Conservation (phyloP, 2,888 invertebrate genomes). For the Griposia aprilina region DNA sequence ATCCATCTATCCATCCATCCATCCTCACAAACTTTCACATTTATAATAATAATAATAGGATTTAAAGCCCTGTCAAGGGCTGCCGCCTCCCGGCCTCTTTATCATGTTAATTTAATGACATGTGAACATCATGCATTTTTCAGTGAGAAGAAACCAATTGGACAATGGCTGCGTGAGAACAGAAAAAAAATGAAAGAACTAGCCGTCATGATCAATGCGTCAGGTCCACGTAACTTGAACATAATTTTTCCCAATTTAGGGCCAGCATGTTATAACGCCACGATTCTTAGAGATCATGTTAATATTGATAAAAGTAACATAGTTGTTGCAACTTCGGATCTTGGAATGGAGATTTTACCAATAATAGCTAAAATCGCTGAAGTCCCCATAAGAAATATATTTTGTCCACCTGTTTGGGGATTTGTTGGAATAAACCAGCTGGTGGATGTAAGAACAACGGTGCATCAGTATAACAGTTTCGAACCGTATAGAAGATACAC, state of each 20-base stretch:
- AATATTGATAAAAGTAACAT: slow-evolving; percentile 86
- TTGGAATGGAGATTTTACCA: slow-evolving; percentile 87
- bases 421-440: slow-evolving; percentile 90
- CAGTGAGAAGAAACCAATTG: slow-evolving; percentile 78
- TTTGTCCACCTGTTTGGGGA: slow-evolving; percentile 92
- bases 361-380: slow-evolving; percentile 84
- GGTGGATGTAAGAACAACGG: slow-evolving; percentile 89
- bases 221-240: slow-evolving; percentile 84
- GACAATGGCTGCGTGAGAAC: slow-evolving; percentile 82
- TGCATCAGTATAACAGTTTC: slow-evolving; percentile 88
- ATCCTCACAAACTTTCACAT: too few relatives aligned
- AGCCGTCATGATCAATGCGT: slow-evolving; percentile 87
- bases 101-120: not conserved
- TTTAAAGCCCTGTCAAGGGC: not conserved
- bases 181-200: slow-evolving; percentile 82
- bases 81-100: not conserved
- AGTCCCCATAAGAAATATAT: slow-evolving; percentile 86
- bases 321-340: slow-evolving; percentile 90
- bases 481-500: slow-evolving; percentile 88
- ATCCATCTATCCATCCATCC: too few relatives aligned
- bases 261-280: slow-evolving; percentile 91
- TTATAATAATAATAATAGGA: too few relatives aligned
- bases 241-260: slow-evolving; percentile 90
- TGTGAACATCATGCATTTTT: slow-evolving; percentile 55
- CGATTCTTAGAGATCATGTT: slow-evolving; percentile 82